A percentile compares a stretch with the other conserved stretches of the same genome.
phyloP scores from a whole-genome alignment of 2,113 vertebrate species.

The Spermophilus dauricus region DNA sequence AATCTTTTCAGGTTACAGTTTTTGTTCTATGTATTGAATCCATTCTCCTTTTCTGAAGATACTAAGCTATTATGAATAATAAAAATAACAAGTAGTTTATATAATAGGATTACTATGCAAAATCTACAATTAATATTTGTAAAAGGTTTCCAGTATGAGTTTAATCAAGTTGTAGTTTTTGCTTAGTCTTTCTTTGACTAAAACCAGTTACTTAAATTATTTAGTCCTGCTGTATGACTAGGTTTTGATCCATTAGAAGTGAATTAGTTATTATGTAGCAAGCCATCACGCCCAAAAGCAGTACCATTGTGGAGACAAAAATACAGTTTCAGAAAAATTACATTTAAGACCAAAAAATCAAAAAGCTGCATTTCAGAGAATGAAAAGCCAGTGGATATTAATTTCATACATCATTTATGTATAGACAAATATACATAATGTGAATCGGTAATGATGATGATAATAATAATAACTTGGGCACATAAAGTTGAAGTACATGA shows the following conservation, averaged over 20 bases:
- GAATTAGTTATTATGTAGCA: neutral
- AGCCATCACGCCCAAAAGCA: neutral
- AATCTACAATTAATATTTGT: neutral
- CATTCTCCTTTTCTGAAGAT: neutral
- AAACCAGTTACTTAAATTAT: neutral
- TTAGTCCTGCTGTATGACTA: neutral
- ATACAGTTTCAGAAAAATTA: conserved; percentile 45
- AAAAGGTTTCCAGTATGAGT: neutral
- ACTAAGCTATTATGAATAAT: neutral
- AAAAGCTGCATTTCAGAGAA: conserved; percentile 49
- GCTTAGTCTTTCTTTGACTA: neutral
- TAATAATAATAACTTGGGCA: neutral
- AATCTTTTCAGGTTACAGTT: neutral
- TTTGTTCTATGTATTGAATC: neutral
- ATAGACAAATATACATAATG: conserved; percentile 44
- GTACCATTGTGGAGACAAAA: neutral
- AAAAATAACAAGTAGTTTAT: neutral
- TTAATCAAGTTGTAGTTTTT: neutral
- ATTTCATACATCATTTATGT: conserved; percentile 64
- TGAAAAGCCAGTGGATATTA: conserved; percentile 42
- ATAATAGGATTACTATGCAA: neutral
- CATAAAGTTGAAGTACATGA: conserved; percentile 56
- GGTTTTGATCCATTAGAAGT: neutral
- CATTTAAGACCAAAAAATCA: conserved; percentile 26
- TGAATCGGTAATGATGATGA: neutral